Evolutionary conservation across 2,888 invertebrate species (phyloP).

Genomic region (Neocrepidodera transversa): DNA sequence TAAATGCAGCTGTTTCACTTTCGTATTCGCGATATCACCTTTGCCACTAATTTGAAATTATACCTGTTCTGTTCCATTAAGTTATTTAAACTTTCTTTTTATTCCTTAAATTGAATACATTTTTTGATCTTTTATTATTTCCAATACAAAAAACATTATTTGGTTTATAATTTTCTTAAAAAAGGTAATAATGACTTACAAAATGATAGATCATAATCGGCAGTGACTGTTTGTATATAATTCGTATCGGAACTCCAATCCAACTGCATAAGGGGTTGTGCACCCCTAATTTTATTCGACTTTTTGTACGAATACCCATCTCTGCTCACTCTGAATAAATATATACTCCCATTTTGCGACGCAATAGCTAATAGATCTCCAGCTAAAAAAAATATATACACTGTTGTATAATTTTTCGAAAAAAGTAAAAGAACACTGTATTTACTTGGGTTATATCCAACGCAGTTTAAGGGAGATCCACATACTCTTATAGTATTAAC

Average conservation of each 20-base stretch:
- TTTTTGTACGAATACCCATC: conserved; percentile 92
- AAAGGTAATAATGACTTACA: conserved; percentile 68
- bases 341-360: conserved; percentile 87
- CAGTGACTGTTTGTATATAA: conserved; percentile 87
- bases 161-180: not conserved
- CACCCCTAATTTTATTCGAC: conserved; percentile 85
- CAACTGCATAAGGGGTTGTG: conserved; percentile 83
- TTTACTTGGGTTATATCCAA: conserved; percentile 86
- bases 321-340: conserved; percentile 83
- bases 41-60: too few species aligned
- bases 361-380: conserved; percentile 89
- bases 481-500: conserved; percentile 87
- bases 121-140: too few species aligned
- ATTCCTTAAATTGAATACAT: too few species aligned
- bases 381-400: conserved; percentile 64
- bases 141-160: not conserved
- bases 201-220: conserved; percentile 87
- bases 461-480: conserved; percentile 84
- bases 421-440: conserved; percentile 54
- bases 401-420: too few species aligned
- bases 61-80: too few species aligned
- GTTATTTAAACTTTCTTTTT: too few species aligned
- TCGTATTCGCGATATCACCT: too few species aligned
- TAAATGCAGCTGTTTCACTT: too few species aligned
- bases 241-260: conserved; percentile 93